These are phyloP conservation scores for Agrotis puta DNA, from an alignment of 2,888 invertebrate species.

Conservation along the genomic window DNA sequence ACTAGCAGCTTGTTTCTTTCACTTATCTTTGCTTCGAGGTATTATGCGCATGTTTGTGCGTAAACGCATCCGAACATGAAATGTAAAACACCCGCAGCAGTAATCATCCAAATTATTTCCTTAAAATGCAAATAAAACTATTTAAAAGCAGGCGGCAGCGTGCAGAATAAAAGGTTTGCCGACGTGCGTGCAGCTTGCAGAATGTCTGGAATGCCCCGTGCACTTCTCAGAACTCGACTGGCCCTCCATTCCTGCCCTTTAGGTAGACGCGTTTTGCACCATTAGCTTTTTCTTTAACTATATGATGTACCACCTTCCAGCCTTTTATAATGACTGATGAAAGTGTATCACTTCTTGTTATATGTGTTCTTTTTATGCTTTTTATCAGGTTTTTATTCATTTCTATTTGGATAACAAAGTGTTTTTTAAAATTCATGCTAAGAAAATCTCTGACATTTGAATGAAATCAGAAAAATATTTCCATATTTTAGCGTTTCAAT, in stretches of 20 bases:
- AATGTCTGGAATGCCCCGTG: constrained; percentile 72
- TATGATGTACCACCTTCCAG: constrained; percentile 63
- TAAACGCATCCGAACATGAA: constrained; percentile 46
- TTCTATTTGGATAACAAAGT: background rate
- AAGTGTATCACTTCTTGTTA: constrained; percentile 15
- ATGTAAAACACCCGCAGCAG: constrained; percentile 63
- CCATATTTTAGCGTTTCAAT: constrained; percentile 26
- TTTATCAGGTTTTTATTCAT: background rate
- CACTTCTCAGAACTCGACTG: constrained; percentile 76
- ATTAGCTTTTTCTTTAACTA: constrained; percentile 74
- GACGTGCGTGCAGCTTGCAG: constrained; percentile 69
- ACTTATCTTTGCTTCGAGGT: constrained; percentile 27
- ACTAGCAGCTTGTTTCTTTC: constrained; percentile 7
- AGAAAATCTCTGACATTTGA: background rate
- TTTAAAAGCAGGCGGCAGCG: constrained; percentile 68
- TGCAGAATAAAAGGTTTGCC: constrained; percentile 60
- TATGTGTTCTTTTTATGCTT: constrained; percentile 5
- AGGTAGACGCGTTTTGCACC: constrained; percentile 71
- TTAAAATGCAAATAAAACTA: constrained; percentile 76
- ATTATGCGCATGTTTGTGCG: constrained; percentile 35
- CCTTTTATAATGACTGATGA: constrained; percentile 48
- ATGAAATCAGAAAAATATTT: constrained; percentile 19
- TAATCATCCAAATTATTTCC: constrained; percentile 70
- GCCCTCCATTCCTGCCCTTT: constrained; percentile 72
- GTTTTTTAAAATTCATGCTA: background rate